phyloP scores from a whole-genome alignment of 2,113 vertebrate genomes.

The Engraulis encrasicolus region DNA sequence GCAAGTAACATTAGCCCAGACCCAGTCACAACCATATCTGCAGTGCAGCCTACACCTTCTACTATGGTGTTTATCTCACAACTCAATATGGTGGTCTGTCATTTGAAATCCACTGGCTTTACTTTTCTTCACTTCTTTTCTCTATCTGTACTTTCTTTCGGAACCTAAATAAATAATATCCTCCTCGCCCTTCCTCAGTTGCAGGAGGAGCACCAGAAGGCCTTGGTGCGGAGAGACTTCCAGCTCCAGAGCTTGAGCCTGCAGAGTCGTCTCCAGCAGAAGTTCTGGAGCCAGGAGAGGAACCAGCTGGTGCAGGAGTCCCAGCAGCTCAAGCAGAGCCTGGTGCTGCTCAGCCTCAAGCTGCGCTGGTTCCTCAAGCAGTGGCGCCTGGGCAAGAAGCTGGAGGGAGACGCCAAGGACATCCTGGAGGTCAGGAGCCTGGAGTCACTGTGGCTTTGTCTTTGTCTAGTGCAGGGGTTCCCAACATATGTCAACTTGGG shows the following conservation, averaged over 20 bases:
- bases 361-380: conserved; percentile 97
- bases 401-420: conserved; percentile 85
- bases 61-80: background rate
- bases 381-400: conserved; percentile 89
- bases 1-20: background rate
- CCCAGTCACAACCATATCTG: background rate
- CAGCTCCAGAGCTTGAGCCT: conserved; percentile 94
- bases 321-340: conserved; percentile 92
- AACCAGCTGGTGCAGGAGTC: conserved; percentile 92
- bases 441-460: background rate
- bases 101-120: background rate
- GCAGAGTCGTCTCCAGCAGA: conserved; percentile 92
- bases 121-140: background rate
- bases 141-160: background rate
- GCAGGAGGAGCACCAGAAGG: conserved; percentile 95
- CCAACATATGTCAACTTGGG: no score
- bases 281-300: conserved; percentile 94
- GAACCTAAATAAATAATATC: background rate
- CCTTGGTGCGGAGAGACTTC: conserved; percentile 88
- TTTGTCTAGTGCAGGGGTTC: background rate
- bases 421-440: conserved; percentile 84
- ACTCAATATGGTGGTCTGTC: background rate
- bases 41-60: background rate
- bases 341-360: conserved; percentile 93
- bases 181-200: conserved; percentile 70